Base-by-base conservation (phyloP, 2,797 vertebrate species). In the Cossypha polioptera region DNA sequence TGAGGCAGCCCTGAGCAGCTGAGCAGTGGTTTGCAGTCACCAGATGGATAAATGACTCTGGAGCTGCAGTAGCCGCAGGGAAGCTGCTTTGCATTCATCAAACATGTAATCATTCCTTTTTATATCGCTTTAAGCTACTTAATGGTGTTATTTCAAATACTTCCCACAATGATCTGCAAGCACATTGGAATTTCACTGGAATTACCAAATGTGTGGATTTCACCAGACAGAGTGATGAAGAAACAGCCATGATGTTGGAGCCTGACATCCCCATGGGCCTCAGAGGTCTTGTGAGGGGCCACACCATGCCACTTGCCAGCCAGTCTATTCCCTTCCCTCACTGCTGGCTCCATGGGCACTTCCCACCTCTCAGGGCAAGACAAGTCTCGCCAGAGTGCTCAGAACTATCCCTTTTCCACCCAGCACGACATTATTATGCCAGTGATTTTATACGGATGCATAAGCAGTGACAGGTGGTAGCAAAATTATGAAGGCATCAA, bases 31-130 rank as follows among this genome's bases (percentile, higher is more conserved):
- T 36, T 50, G n/a, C 69, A 71, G 24, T 47, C 53, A 71, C 16
- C 2, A 2, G 29, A 67, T 13, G 57, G 33, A 74, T 14, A 68
- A 90, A 43, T 8, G 3, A 85, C 43, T 55, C 57, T 26, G 13
- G 54, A 72, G 66, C 69, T 2, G 1, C 0, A 2, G 36, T 7
- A 33, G 71, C 59, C 0, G 0, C 11, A 4, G 72, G 26, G 17
- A 88, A 80, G 47, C 16, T 0, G 0, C 61, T 85, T 13, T 42
- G 35, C 50, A 69, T 61, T 68, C 48, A 62, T 19, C 0, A 0
- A 75, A 73, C 40, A 13, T 0, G 0, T 14, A 73, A 61, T n/a
- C 2, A 54, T 65, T 33, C 28, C 26, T 63, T 68, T 78, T 47
- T 22, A 26, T 16, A 40, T 12, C 51, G 29, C 62, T 88, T 59